Percentiles rank a stretch among this genome's conserved stretches.
phyloP scores from a whole-genome alignment of 2,888 invertebrate species.

The Scaptomyza polygonia region DNA sequence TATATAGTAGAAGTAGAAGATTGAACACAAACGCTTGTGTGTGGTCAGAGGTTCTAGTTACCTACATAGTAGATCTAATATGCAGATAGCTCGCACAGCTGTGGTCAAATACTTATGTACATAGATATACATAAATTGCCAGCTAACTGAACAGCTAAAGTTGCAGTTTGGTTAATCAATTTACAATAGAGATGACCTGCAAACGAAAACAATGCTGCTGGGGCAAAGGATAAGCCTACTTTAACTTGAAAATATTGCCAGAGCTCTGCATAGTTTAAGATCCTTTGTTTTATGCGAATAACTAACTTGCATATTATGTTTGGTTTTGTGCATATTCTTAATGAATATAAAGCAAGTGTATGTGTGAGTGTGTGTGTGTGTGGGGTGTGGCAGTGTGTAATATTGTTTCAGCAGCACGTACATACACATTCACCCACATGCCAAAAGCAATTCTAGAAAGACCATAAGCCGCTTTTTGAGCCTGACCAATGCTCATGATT shows the following conservation, averaged over 20 bases:
- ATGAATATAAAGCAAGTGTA: slow-evolving; percentile 65
- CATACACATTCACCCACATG: slow-evolving; percentile 46
- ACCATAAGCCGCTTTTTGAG: slow-evolving; percentile 62
- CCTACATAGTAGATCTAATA: slow-evolving; percentile 46
- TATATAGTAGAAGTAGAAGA: slow-evolving; percentile 6
- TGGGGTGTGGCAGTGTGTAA: slow-evolving; percentile 50
- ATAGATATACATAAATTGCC: slow-evolving; percentile 21
- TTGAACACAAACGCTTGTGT: slow-evolving; percentile 23
- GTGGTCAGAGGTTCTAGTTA: slow-evolving; percentile 52
- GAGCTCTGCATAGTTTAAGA: slow-evolving; percentile 46
- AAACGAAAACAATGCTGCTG: slow-evolving; percentile 27
- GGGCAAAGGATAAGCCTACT: slow-evolving; percentile 69
- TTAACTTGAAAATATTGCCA: slow-evolving; percentile 78
- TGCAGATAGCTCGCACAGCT: slow-evolving; percentile 51
- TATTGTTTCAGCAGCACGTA: slow-evolving; percentile 64
- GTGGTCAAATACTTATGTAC: slow-evolving; percentile 16
- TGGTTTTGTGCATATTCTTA: slow-evolving; percentile 59
- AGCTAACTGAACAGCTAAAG: slow-evolving; percentile 68
- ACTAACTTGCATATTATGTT: slow-evolving; percentile 66
- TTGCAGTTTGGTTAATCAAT: slow-evolving; percentile 66
- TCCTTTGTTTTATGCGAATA: slow-evolving; percentile 52
- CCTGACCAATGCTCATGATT: slow-evolving; percentile 52
- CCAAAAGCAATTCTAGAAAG: slow-evolving; percentile 59
- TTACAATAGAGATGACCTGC: slow-evolving; percentile 53
- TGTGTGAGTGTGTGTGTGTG: slow-evolving; percentile 12